phyloP scores from a whole-genome alignment of 2,113 vertebrate genomes.

The Myotis davidii region DNA sequence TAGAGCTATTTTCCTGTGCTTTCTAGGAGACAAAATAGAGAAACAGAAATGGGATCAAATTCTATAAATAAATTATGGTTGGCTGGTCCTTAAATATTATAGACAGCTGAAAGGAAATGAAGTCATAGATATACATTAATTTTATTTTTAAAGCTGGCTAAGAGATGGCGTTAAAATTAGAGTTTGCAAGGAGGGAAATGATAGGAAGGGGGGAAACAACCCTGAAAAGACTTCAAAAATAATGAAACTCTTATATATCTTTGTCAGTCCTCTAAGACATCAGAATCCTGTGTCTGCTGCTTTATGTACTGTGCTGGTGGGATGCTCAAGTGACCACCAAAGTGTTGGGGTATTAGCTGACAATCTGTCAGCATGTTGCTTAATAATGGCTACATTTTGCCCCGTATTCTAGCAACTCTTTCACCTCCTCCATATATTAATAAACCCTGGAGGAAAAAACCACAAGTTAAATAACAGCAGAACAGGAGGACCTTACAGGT shows the following conservation, averaged over 20 bases:
- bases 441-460: conserved; percentile 45
- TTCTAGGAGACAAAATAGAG: conserved; percentile 73
- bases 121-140: conserved; percentile 60
- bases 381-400: conserved; percentile 29
- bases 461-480: conserved; percentile 48
- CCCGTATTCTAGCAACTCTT: background rate
- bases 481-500: conserved; percentile 61
- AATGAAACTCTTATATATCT: conserved; percentile 40
- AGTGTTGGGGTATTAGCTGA: background rate
- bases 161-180: conserved; percentile 54
- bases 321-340: background rate
- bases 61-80: conserved; percentile 73
- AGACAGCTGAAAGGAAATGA: conserved; percentile 69
- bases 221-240: conserved; percentile 41
- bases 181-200: conserved; percentile 50
- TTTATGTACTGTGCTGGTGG: background rate
- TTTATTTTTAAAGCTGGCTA: conserved; percentile 67
- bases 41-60: conserved; percentile 62
- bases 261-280: conserved; percentile 31
- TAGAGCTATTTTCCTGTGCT: conserved; percentile 65
- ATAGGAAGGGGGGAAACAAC: background rate
- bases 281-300: background rate
- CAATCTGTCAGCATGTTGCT: background rate
- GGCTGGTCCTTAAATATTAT: conserved; percentile 69
- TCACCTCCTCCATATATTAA: conserved; percentile 38